These are phyloP conservation scores for Stomorhina lunata DNA, from an alignment of 2,888 invertebrate species.

Conservation along the genomic window DNA sequence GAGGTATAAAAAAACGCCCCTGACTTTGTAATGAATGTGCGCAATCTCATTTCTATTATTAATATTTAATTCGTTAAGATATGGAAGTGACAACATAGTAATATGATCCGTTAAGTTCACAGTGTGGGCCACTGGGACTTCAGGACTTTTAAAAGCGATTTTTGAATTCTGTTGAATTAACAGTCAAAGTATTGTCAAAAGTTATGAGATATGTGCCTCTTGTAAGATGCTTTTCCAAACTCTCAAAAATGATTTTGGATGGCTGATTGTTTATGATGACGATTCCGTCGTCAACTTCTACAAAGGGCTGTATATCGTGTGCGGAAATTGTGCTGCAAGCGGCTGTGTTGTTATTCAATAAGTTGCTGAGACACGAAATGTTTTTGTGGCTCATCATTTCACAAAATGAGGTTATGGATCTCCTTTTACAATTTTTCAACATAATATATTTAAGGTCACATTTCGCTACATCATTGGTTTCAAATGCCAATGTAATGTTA, in stretches of 20 bases:
- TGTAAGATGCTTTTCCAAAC: neutral
- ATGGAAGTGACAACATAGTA: neutral
- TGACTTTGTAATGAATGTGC: neutral
- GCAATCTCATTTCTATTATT: neutral
- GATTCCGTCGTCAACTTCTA: constrained; percentile 22
- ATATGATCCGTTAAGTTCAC: constrained; percentile 20
- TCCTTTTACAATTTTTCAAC: constrained; percentile 22
- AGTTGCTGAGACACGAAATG: neutral
- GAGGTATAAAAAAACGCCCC: too few species aligned
- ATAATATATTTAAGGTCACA: constrained; percentile 5
- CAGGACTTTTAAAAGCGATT: constrained; percentile 34
- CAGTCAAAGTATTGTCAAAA: neutral
- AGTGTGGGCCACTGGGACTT: constrained; percentile 21
- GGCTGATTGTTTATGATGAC: constrained; percentile 33
- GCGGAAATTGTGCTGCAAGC: neutral
- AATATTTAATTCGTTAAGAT: constrained; percentile 18
- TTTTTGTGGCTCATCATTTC: neutral
- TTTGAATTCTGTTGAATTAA: constrained; percentile 17
- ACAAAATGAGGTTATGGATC: constrained; percentile 31
- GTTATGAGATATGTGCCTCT: neutral
- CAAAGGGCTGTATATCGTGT: neutral
- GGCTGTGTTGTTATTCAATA: constrained; percentile 24
- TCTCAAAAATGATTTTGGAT: neutral
- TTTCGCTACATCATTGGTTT: neutral
- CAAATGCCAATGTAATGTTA: neutral